phyloP scores from a whole-genome alignment of 1,140 invertebrate species.

The Triops cancriformis region DNA sequence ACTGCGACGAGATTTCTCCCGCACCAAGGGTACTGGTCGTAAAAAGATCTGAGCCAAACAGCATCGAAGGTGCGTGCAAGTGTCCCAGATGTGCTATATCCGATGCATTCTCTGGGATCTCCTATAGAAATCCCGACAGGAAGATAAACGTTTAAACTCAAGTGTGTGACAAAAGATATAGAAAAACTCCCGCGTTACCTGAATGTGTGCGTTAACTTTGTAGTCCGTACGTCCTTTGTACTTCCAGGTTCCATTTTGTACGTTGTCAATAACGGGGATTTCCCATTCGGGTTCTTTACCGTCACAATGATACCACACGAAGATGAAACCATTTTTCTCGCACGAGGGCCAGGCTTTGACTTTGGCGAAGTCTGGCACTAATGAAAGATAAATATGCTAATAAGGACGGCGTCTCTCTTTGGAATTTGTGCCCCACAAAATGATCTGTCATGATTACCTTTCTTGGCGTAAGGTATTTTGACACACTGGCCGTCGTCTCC shows the following conservation, averaged over 20 bases:
- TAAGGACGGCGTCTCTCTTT: background rate
- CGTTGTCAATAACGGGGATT: conserved; percentile 16
- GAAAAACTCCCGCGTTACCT: background rate
- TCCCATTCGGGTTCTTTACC: conserved; percentile 37
- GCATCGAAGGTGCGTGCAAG: conserved; percentile 56
- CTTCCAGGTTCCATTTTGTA: background rate
- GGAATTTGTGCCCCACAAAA: background rate
- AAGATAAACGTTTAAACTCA: background rate
- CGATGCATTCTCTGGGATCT: conserved; percentile 85
- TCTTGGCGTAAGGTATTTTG: conserved; percentile 55
- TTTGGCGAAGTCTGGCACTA: conserved; percentile 51
- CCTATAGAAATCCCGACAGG: conserved; percentile 45
- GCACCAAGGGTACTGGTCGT: conserved; percentile 33
- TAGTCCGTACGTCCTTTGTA: conserved; percentile 27
- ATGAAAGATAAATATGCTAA: conserved; percentile 26
- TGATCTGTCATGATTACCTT: conserved; percentile 40
- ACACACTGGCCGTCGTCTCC: conserved; percentile 60
- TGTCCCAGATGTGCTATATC: conserved; percentile 69
- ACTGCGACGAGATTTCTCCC: background rate
- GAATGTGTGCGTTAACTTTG: conserved; percentile 24
- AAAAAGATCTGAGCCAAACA: conserved; percentile 46
- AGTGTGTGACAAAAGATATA: background rate
- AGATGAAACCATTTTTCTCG: conserved; percentile 65
- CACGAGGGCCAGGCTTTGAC: conserved; percentile 55
- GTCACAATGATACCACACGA: conserved; percentile 77